These are phyloP conservation scores for Pseudochromis fuscus DNA, from an alignment of 2,797 vertebrate genomes.

Conservation along the genomic window DNA sequence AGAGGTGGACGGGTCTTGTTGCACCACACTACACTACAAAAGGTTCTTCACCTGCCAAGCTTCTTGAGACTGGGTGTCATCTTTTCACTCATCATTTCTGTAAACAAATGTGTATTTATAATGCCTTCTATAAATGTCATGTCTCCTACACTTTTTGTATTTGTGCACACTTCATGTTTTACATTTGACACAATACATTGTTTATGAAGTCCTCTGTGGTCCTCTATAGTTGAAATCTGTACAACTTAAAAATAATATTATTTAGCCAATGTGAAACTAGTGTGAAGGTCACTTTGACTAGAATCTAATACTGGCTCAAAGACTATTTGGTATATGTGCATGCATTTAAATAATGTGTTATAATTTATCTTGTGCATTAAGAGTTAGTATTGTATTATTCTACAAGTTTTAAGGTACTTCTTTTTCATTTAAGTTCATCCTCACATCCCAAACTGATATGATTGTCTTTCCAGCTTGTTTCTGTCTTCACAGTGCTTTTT, in stretches of 20 bases:
- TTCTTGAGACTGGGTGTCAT: too few relatives aligned
- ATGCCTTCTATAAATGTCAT: background rate
- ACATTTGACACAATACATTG: background rate
- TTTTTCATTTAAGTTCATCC: background rate
- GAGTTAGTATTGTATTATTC: background rate
- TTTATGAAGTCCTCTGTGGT: background rate
- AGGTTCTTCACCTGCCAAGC: too few relatives aligned
- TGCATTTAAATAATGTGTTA: background rate
- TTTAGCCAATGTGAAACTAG: background rate
- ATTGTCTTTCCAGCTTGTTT: conserved; percentile 12
- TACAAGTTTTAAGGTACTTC: background rate
- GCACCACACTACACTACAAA: background rate
- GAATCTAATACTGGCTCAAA: background rate
- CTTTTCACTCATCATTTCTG: background rate
- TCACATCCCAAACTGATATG: background rate
- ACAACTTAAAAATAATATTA: conserved; percentile 4
- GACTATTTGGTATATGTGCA: background rate
- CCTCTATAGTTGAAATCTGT: background rate
- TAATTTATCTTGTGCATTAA: background rate
- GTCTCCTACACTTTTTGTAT: background rate
- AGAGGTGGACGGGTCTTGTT: background rate
- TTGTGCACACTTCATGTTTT: background rate
- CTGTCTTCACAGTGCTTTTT: conserved; percentile 4
- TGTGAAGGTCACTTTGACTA: background rate
- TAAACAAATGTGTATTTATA: background rate